Evolutionary conservation across 2,797 vertebrate species (phyloP).

Genomic region (Megalops cyprinoides): DNA sequence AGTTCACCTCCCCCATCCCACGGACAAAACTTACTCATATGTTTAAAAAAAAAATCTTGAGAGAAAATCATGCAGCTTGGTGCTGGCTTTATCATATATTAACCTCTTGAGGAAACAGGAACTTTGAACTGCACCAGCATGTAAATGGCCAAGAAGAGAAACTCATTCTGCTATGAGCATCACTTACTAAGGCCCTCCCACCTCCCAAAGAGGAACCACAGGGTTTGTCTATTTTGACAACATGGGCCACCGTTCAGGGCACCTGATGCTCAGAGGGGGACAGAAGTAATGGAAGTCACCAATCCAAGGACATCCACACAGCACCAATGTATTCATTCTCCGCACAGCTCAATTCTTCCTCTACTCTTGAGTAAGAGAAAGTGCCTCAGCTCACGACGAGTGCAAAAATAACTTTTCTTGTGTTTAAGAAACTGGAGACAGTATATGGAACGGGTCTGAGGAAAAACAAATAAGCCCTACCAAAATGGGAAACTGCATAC

Average conservation of each 20-base stretch:
- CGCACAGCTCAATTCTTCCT: neutral
- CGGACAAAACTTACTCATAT: no score
- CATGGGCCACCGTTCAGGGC: constrained; percentile 34
- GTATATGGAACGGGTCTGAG: neutral
- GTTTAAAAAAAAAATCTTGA: no score
- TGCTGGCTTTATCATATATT: neutral
- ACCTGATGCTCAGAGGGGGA: constrained; percentile 52
- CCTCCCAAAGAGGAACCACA: neutral
- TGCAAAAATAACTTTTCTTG: neutral
- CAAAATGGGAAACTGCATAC: neutral
- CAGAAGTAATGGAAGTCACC: constrained; percentile 33
- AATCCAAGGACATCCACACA: neutral
- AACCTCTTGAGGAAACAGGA: neutral
- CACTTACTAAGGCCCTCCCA: neutral
- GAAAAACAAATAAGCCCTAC: neutral
- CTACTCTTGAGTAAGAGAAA: neutral
- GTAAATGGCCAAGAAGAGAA: constrained; percentile 10
- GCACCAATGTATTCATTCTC: no score
- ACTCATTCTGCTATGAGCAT: neutral
- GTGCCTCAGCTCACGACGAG: no score
- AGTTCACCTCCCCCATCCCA: no score
- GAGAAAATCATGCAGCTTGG: neutral
- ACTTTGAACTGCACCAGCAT: constrained; percentile 22
- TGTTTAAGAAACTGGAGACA: neutral
- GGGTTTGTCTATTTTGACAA: constrained; percentile 48